These are phyloP conservation scores for Chalcis sispes DNA, from an alignment of 2,888 invertebrate species.

Conservation along the genomic window DNA sequence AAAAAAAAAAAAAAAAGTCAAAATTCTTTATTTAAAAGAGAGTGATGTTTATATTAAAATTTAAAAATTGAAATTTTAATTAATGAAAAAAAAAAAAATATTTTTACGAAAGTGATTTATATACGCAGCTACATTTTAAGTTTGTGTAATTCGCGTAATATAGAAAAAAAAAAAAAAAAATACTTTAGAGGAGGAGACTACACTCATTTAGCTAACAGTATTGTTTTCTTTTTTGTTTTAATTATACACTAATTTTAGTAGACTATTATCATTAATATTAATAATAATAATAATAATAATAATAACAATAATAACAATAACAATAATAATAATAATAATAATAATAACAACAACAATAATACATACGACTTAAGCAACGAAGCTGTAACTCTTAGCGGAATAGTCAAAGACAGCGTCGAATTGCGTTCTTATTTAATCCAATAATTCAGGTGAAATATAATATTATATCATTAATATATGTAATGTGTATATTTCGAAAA, in stretches of 20 bases:
- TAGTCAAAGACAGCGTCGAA: slow-evolving; percentile 49
- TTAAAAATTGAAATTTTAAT: too few relatives aligned
- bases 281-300: neutral
- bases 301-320: too few relatives aligned
- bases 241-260: slow-evolving; percentile 47
- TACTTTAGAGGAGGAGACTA: slow-evolving; percentile 23
- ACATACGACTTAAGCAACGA: slow-evolving; percentile 35
- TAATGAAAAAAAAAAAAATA: too few relatives aligned
- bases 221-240: slow-evolving; percentile 57
- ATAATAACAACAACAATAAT: too few relatives aligned
- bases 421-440: slow-evolving; percentile 27
- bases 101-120: neutral
- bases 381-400: slow-evolving; percentile 48
- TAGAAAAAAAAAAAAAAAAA: neutral
- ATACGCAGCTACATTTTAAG: neutral
- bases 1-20: too few relatives aligned
- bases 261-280: slow-evolving; percentile 37
- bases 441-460: slow-evolving; percentile 16
- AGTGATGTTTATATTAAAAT: neutral
- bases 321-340: too few relatives aligned
- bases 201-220: slow-evolving; percentile 63
- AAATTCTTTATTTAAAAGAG: too few relatives aligned
- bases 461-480: slow-evolving; percentile 22
- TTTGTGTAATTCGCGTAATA: slow-evolving; percentile 11
- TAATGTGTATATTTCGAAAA: slow-evolving; percentile 35